A percentile compares a stretch with the other conserved stretches of the same genome.
Conservation (phyloP, 1,140 invertebrate species). For the Chymomyza costata region DNA sequence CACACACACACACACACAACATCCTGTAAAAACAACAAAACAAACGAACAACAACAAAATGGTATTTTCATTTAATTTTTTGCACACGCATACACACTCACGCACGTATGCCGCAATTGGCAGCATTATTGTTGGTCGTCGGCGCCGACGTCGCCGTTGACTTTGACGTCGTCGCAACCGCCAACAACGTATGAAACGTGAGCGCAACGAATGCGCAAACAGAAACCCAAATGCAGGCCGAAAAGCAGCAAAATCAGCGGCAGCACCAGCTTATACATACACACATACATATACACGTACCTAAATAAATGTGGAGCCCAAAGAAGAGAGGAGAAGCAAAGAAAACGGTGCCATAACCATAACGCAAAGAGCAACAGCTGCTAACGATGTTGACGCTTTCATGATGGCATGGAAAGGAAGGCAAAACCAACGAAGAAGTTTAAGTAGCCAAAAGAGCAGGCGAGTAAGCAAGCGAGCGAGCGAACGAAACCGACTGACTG, state of each 20-base stretch:
- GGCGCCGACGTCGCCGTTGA: conserved; percentile 13
- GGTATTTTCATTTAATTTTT: conserved; percentile 67
- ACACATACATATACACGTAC: not conserved
- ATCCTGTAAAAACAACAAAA: conserved; percentile 40
- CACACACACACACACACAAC: too few relatives aligned
- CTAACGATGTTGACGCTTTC: conserved; percentile 66
- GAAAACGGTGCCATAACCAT: conserved; percentile 10
- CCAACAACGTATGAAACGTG: conserved; percentile 52
- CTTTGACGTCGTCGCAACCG: not conserved
- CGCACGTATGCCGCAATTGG: conserved; percentile 11
- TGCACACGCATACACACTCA: conserved; percentile 47
- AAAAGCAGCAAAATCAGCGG: conserved; percentile 14
- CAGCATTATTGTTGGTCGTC: conserved; percentile 44
- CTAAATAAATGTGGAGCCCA: not conserved
- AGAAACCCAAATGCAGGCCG: conserved; percentile 57
- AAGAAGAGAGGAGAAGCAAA: not conserved
- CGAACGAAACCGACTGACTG: conserved; percentile 6
- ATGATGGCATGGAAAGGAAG: conserved; percentile 41
- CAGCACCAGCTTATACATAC: not conserved
- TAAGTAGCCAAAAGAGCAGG: too few relatives aligned
- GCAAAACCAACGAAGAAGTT: conserved; percentile 21
- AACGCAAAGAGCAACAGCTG: conserved; percentile 64
- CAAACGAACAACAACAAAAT: conserved; percentile 28
- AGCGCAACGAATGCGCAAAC: conserved; percentile 57
- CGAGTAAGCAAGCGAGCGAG: conserved; percentile 8